Percentiles rank a stretch among this genome's conserved stretches.
These are phyloP conservation scores for Mizuhopecten yessoensis DNA, from an alignment of 1,140 invertebrate species.

Conservation along the genomic window DNA sequence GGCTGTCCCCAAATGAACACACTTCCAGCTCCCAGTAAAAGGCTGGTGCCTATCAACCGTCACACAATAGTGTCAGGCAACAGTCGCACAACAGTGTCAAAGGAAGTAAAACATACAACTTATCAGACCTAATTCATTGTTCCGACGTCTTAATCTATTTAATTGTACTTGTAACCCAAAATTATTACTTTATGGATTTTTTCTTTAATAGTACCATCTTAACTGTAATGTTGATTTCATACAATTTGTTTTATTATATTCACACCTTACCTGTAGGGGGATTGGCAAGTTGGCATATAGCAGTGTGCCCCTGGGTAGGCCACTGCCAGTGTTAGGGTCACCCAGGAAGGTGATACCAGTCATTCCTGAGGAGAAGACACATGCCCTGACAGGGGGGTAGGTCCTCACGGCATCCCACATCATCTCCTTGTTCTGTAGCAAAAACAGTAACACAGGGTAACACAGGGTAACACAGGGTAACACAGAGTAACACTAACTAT, in stretches of 20 bases:
- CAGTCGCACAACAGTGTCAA: no score
- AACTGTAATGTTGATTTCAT: no score
- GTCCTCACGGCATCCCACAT: constrained; percentile 77
- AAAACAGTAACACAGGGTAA: constrained; percentile 44
- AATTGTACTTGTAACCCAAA: no score
- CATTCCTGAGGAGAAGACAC: constrained; percentile 79
- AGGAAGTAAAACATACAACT: no score
- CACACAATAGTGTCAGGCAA: not conserved
- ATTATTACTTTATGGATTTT: no score
- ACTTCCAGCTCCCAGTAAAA: constrained; percentile 84
- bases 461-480: not conserved
- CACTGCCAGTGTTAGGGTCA: constrained; percentile 79
- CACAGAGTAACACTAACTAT: no score
- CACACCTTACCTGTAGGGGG: constrained; percentile 79
- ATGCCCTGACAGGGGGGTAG: constrained; percentile 81
- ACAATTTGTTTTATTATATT: no score
- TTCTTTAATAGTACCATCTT: no score
- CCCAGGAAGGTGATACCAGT: constrained; percentile 81
- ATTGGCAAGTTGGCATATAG: constrained; percentile 81
- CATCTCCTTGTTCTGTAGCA: constrained; percentile 82
- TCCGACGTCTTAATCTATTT: no score
- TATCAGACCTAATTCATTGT: no score
- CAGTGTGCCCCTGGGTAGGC: constrained; percentile 80
- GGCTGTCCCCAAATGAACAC: constrained; percentile 81
- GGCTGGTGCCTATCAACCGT: constrained; percentile 77